These are phyloP conservation scores for Fragum whitleyi DNA, from an alignment of 2,888 invertebrate genomes.

Conservation along the genomic window DNA sequence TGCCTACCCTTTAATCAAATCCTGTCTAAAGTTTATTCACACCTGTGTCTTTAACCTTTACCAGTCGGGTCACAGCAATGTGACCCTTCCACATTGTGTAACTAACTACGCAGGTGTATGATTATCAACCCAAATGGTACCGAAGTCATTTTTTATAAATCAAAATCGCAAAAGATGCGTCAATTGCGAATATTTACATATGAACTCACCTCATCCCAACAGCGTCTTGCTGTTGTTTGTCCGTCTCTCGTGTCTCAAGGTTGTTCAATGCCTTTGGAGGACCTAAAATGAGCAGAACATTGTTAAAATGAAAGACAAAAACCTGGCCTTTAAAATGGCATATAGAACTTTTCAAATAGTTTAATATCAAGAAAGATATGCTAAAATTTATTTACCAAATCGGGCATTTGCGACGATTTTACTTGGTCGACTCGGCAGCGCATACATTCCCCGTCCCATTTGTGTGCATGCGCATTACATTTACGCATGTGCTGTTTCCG, in stretches of 20 bases:
- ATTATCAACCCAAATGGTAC: too few relatives aligned
- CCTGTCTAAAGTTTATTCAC: not conserved
- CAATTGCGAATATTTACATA: too few relatives aligned
- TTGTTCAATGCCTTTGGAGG: conserved; percentile 76
- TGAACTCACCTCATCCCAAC: conserved; percentile 73
- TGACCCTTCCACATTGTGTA: not conserved
- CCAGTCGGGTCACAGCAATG: not conserved
- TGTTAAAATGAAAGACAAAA: conserved; percentile 32
- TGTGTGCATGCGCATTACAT: conserved; percentile 56
- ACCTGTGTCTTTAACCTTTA: not conserved
- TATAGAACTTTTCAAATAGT: conserved; percentile 26
- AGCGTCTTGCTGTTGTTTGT: conserved; percentile 64
- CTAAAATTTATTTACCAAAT: conserved; percentile 70
- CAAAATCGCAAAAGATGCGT: too few relatives aligned
- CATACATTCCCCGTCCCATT: conserved; percentile 79
- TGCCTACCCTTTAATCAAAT: not conserved
- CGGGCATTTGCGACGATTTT: conserved; percentile 78
- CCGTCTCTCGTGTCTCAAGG: conserved; percentile 77
- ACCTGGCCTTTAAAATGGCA: conserved; percentile 53
- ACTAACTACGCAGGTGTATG: not conserved
- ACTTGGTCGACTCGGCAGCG: conserved; percentile 77
- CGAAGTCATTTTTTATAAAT: too few relatives aligned
- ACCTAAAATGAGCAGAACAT: conserved; percentile 66
- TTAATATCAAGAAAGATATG: conserved; percentile 40
- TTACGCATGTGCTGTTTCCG: conserved; percentile 53